Conservation (phyloP, 2,888 invertebrate species). For the Drosophila acutilabella region DNA sequence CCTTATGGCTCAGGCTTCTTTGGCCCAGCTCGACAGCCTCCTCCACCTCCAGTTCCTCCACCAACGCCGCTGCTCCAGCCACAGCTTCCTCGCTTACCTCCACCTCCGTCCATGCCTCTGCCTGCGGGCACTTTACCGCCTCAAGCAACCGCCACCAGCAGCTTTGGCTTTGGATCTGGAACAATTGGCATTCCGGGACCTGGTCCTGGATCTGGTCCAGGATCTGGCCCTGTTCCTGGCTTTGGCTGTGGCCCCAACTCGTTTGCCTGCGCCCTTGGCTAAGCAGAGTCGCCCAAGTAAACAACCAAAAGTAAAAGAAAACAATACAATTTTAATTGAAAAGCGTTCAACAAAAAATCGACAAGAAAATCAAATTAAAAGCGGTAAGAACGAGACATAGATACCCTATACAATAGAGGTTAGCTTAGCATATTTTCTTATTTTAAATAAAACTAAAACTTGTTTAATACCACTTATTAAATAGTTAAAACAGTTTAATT, state of each 20-base stretch:
- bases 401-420: slow-evolving; percentile 23
- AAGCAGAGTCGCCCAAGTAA: slow-evolving; percentile 81
- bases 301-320: slow-evolving; percentile 84
- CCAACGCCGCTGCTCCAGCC: slow-evolving; percentile 9
- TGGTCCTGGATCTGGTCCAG: slow-evolving; percentile 18
- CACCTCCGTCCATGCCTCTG: slow-evolving; percentile 3
- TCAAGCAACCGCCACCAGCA: slow-evolving; percentile 50
- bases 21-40: slow-evolving; percentile 36
- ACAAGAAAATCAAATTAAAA: slow-evolving; percentile 31
- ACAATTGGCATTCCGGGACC: neutral
- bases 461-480: too few species aligned
- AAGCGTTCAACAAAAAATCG: slow-evolving; percentile 62
- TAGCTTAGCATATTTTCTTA: too few species aligned
- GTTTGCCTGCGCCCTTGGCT: slow-evolving; percentile 50
- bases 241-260: slow-evolving; percentile 39
- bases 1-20: slow-evolving; percentile 53
- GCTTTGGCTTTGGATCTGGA: slow-evolving; percentile 50
- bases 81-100: neutral
- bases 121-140: slow-evolving; percentile 32
- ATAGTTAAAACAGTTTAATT: too few species aligned
- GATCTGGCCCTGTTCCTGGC: slow-evolving; percentile 16
- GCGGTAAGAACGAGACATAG: neutral
- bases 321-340: slow-evolving; percentile 86
- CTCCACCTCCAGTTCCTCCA: slow-evolving; percentile 29
- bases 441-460: too few species aligned